Evolutionary conservation across 1,140 invertebrate species (phyloP).

Genomic region (Prorops nasuta): DNA sequence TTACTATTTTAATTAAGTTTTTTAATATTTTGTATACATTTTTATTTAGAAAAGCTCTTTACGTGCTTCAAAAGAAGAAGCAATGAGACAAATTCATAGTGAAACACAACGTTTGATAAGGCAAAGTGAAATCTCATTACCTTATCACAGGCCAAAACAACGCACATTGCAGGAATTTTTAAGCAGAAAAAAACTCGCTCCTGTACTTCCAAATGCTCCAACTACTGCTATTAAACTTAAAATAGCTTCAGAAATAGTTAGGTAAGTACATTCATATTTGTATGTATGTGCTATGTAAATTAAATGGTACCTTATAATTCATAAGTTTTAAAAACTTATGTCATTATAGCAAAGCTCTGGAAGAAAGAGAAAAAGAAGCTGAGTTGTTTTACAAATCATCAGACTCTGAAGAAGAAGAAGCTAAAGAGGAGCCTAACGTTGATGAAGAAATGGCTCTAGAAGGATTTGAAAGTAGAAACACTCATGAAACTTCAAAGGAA

Average conservation of each 20-base stretch:
- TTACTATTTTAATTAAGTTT: constrained; percentile 7
- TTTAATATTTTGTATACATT: too few species aligned
- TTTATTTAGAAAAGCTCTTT: constrained; percentile 32
- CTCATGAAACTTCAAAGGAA: too few species aligned
- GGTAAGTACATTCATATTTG: constrained; percentile 24
- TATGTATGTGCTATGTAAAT: neutral
- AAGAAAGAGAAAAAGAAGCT: constrained; percentile 51
- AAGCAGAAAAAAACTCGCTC: constrained; percentile 41
- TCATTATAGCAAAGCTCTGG: constrained; percentile 34
- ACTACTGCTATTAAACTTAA: constrained; percentile 44
- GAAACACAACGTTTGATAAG: constrained; percentile 67
- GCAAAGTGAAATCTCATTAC: constrained; percentile 68
- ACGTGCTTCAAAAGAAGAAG: constrained; percentile 44
- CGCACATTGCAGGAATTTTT: constrained; percentile 73
- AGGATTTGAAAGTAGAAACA: too few species aligned
- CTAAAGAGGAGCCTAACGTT: too few species aligned
- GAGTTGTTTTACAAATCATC: constrained; percentile 49
- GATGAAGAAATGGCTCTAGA: too few species aligned
- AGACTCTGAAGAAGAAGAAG: constrained; percentile 44
- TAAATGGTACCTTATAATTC: neutral
- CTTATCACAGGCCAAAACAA: constrained; percentile 77
- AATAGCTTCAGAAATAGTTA: constrained; percentile 43
- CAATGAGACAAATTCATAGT: constrained; percentile 57
- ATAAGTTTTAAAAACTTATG: constrained; percentile 2
- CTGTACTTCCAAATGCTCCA: constrained; percentile 33